Evolutionary conservation across 2,797 vertebrate genomes (phyloP).

Genomic region (Balearica regulorum): DNA sequence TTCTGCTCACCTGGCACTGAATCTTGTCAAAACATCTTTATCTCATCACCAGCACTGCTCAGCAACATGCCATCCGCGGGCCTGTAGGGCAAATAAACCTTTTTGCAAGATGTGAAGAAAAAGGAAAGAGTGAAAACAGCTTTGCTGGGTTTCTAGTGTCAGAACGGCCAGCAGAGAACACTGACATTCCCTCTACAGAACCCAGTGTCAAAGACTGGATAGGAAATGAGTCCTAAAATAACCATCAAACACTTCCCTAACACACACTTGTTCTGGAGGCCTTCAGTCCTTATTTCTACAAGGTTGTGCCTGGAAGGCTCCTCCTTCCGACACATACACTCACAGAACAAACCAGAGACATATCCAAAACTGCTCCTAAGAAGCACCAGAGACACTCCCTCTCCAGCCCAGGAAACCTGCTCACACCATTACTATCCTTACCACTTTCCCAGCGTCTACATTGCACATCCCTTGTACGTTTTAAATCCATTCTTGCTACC

Average conservation of each 20-base stretch:
- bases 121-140: background rate
- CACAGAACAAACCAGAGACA: background rate
- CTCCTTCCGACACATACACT: background rate
- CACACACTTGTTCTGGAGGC: background rate
- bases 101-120: background rate
- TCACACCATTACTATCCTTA: background rate
- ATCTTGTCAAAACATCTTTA: constrained; percentile 16
- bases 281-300: background rate
- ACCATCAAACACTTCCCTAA: background rate
- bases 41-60: background rate
- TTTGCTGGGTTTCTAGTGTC: background rate
- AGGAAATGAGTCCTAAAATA: constrained; percentile 11
- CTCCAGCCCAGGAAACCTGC: background rate
- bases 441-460: fast-evolving
- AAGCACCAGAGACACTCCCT: background rate
- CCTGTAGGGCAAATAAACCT: background rate
- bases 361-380: background rate
- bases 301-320: background rate
- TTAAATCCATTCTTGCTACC: background rate
- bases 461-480: background rate
- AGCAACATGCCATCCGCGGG: background rate
- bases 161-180: background rate
- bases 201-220: background rate
- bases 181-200: background rate
- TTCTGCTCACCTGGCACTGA: background rate